Evolutionary conservation across 2,888 invertebrate species (phyloP).

Genomic region (Crossocerus cetratus): DNA sequence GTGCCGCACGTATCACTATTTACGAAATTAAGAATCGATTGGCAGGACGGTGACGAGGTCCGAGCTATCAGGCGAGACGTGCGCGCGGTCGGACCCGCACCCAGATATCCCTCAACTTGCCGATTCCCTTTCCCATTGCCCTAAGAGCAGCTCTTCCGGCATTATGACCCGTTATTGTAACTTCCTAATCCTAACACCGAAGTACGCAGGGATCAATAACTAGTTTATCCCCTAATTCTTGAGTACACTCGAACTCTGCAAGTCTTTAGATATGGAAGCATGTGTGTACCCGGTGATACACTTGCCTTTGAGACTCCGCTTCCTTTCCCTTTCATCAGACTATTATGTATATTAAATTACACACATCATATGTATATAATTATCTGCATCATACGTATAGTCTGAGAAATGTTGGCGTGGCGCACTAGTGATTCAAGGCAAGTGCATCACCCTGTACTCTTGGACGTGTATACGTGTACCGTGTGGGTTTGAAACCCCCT

Average conservation of each 20-base stretch:
- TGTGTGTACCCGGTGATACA: too few species aligned
- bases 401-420: too few species aligned
- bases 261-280: slow-evolving; percentile 73
- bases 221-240: slow-evolving; percentile 58
- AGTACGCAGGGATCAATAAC: slow-evolving; percentile 58
- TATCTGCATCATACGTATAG: too few species aligned
- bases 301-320: too few species aligned
- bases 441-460: too few species aligned
- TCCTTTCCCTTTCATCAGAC: too few species aligned
- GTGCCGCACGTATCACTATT: slow-evolving; percentile 26
- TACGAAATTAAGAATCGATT: slow-evolving; percentile 42
- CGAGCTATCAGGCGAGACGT: slow-evolving; percentile 27
- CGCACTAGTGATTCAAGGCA: too few species aligned
- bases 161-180: slow-evolving; percentile 33
- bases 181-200: slow-evolving; percentile 60
- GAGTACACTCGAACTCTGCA: slow-evolving; percentile 63
- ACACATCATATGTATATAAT: too few species aligned
- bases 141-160: slow-evolving; percentile 13
- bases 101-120: slow-evolving; percentile 6
- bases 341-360: too few species aligned
- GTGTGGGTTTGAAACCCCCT: slow-evolving; percentile 26
- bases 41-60: slow-evolving; percentile 8
- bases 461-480: slow-evolving; percentile 55
- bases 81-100: slow-evolving; percentile 25
- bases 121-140: slow-evolving; percentile 16